phyloP scores from a whole-genome alignment of 1,140 invertebrate genomes.

The Drosophila bifasciata region DNA sequence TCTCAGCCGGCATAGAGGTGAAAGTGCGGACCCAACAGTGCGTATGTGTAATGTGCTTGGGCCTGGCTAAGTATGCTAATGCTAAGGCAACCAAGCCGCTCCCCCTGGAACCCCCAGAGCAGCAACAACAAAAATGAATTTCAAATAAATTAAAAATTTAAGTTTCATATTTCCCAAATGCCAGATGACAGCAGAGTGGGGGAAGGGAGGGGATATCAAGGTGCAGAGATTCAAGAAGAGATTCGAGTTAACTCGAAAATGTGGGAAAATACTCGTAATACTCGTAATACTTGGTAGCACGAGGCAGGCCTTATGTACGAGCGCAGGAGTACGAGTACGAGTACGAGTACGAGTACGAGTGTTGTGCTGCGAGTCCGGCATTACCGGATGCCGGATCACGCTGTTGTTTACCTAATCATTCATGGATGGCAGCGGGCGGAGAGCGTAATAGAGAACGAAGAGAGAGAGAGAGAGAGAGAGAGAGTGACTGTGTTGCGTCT shows the following conservation, averaged over 20 bases:
- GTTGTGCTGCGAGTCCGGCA: conserved; percentile 5
- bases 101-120: not conserved
- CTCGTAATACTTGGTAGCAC: no score
- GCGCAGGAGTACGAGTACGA: no score
- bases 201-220: no score
- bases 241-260: no score
- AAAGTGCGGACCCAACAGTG: conserved; percentile 60
- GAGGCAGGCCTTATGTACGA: no score
- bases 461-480: no score
- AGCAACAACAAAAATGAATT: not conserved
- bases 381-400: conserved; percentile 17
- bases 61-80: conserved; percentile 62
- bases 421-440: not conserved
- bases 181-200: no score
- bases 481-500: not conserved
- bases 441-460: not conserved
- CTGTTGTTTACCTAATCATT: conserved; percentile 55
- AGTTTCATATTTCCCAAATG: no score
- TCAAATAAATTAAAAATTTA: not conserved
- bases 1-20: conserved; percentile 30
- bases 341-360: not conserved
- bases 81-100: conserved; percentile 29
- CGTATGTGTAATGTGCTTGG: conserved; percentile 78
- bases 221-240: no score
- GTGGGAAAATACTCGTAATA: no score